A percentile compares a stretch with the other conserved stretches of the same genome.
Evolutionary conservation across 1,140 invertebrate species (phyloP).

Genomic region (Ylistrum balloti): DNA sequence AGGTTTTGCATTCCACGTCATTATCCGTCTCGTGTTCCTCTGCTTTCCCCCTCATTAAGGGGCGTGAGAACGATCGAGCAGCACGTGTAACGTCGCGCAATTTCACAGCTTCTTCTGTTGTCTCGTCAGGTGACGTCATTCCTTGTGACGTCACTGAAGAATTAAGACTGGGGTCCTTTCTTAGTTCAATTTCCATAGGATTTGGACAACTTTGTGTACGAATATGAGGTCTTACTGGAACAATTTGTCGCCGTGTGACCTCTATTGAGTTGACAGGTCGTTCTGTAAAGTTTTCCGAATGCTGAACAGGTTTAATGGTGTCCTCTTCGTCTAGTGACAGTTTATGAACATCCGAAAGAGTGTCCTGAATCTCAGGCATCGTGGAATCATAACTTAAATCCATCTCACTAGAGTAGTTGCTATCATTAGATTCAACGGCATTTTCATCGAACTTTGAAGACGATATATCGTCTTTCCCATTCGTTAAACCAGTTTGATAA

Average conservation of each 20-base stretch:
- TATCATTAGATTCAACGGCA: neutral
- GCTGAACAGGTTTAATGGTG: neutral
- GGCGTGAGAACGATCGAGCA: neutral
- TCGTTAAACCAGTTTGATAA: neutral
- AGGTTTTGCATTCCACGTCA: neutral
- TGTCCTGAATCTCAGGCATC: neutral
- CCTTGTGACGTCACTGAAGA: neutral
- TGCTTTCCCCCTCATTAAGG: neutral
- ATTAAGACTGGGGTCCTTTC: neutral
- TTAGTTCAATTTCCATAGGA: neutral
- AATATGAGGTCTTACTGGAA: neutral
- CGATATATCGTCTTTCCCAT: neutral
- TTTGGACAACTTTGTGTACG: neutral
- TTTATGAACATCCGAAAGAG: neutral
- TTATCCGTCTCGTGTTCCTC: neutral
- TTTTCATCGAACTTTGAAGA: neutral
- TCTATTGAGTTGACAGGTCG: neutral
- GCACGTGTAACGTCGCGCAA: neutral
- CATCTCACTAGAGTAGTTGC: neutral
- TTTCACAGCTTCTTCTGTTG: neutral
- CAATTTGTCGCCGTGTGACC: neutral
- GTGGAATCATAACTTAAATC: slow-evolving; percentile 23
- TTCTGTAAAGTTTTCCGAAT: neutral
- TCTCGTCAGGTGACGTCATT: neutral
- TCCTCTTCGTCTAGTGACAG: neutral